Conservation (phyloP, 1,140 invertebrate species). For the Neelides sp. region DNA sequence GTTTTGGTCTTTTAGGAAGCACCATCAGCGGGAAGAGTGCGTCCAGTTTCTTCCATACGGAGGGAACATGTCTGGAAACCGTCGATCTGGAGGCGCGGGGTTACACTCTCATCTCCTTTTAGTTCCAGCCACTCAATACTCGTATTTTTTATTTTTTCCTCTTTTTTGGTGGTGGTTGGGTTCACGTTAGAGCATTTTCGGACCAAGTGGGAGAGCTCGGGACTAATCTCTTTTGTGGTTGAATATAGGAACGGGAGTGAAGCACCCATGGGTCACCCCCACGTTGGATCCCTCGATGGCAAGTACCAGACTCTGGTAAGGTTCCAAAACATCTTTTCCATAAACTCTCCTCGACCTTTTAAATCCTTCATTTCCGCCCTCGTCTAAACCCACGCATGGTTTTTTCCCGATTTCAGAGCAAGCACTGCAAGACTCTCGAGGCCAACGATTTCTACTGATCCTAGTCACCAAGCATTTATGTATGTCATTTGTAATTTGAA, state of each 20-base stretch:
- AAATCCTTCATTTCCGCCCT: too few relatives aligned
- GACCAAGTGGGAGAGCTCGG: constrained; percentile 1
- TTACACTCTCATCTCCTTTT: constrained; percentile 26
- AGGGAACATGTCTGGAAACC: constrained; percentile 1
- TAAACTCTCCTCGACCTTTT: too few relatives aligned
- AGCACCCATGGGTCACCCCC: constrained; percentile 28
- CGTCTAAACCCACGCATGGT: too few relatives aligned
- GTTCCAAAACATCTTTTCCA: too few relatives aligned
- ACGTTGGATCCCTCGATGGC: constrained; percentile 37
- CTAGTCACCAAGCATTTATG: too few relatives aligned
- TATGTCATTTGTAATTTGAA: too few relatives aligned
- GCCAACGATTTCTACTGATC: constrained; percentile 89
- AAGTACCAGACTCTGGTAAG: constrained; percentile 53
- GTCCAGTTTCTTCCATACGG: constrained; percentile 21
- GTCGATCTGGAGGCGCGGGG: constrained; percentile 28
- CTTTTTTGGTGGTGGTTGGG: background rate
- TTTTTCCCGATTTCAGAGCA: too few relatives aligned
- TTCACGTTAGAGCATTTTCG: background rate
- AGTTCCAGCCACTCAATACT: constrained; percentile 30
- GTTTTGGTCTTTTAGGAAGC: too few relatives aligned
- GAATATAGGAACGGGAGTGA: constrained; percentile 9
- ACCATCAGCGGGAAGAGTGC: constrained; percentile 19
- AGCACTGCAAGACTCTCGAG: constrained; percentile 87
- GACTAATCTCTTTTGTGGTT: constrained; percentile 14
- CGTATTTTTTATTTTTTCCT: constrained; percentile 2